Conservation (phyloP, 2,113 vertebrate genomes). For the Nicator chloris region DNA sequence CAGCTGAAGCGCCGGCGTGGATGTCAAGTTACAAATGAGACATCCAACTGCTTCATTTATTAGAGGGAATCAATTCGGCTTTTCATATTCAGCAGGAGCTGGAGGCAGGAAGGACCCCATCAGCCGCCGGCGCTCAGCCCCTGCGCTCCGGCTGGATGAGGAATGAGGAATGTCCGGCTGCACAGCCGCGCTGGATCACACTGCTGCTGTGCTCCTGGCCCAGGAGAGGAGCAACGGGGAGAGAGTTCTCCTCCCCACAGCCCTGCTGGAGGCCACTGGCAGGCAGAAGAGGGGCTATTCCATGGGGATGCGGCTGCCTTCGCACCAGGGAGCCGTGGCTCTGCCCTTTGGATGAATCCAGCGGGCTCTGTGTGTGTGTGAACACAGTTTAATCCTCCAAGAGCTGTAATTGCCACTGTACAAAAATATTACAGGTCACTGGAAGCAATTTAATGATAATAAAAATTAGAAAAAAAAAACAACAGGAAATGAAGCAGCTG, state of each 20-base stretch:
- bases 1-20: slow-evolving; percentile 9
- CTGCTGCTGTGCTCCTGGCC: not conserved
- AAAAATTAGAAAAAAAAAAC: slow-evolving; percentile 58
- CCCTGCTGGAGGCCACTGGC: fast-evolving
- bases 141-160: not conserved
- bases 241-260: fast-evolving
- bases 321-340: not conserved
- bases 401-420: slow-evolving; percentile 63
- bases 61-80: slow-evolving; percentile 42
- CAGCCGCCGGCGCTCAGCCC: not conserved
- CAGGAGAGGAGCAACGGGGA: fast-evolving
- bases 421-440: slow-evolving; percentile 71
- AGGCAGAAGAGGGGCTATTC: fast-evolving
- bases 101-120: slow-evolving; percentile 6
- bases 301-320: fast-evolving
- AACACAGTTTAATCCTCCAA: slow-evolving; percentile 16
- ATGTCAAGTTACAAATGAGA: slow-evolving; percentile 59
- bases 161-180: not conserved
- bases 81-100: not conserved
- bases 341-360: not conserved
- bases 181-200: fast-evolving
- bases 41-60: slow-evolving; percentile 61
- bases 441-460: slow-evolving; percentile 74
- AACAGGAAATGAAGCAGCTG: slow-evolving; percentile 62
- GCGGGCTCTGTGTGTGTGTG: not conserved